These are phyloP conservation scores for Euborellia annulipes DNA, from an alignment of 1,140 invertebrate species.

Conservation along the genomic window DNA sequence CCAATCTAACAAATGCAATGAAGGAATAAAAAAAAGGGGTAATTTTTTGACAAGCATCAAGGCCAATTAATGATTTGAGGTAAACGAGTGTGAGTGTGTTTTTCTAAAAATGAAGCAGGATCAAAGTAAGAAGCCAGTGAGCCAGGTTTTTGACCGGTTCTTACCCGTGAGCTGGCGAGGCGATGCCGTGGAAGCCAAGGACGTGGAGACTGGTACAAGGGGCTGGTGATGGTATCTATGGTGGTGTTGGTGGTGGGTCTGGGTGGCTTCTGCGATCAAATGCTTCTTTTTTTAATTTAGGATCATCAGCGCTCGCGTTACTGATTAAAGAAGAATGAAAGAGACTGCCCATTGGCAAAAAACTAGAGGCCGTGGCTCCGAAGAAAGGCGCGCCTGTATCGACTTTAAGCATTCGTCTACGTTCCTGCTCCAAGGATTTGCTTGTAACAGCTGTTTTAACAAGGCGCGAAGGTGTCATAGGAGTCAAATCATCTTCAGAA, in stretches of 20 bases:
- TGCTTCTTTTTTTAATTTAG: slow-evolving; percentile 15
- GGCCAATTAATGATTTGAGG: no score
- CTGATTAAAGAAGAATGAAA: no score
- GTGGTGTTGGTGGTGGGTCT: slow-evolving; percentile 24
- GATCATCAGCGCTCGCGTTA: not conserved
- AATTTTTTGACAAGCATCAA: no score
- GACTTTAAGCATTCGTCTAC: slow-evolving; percentile 23
- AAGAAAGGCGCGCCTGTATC: slow-evolving; percentile 5
- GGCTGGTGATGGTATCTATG: slow-evolving; percentile 31
- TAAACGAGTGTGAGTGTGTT: no score
- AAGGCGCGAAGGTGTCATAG: slow-evolving; percentile 42
- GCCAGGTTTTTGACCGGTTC: slow-evolving; percentile 4
- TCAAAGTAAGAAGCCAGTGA: no score
- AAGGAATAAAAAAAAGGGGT: no score
- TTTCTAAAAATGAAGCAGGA: no score
- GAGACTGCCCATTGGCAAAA: no score
- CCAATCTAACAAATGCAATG: no score
- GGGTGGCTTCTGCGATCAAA: slow-evolving; percentile 18
- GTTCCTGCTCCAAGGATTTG: slow-evolving; percentile 38
- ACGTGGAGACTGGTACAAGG: slow-evolving; percentile 35
- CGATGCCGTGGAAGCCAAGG: slow-evolving; percentile 26
- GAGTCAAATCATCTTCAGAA: slow-evolving; percentile 16
- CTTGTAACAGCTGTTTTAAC: slow-evolving; percentile 47
- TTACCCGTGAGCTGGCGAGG: slow-evolving; percentile 12
- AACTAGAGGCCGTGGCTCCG: no score